Conservation (phyloP, 1,140 invertebrate species). For the Drosophila novamexicana region DNA sequence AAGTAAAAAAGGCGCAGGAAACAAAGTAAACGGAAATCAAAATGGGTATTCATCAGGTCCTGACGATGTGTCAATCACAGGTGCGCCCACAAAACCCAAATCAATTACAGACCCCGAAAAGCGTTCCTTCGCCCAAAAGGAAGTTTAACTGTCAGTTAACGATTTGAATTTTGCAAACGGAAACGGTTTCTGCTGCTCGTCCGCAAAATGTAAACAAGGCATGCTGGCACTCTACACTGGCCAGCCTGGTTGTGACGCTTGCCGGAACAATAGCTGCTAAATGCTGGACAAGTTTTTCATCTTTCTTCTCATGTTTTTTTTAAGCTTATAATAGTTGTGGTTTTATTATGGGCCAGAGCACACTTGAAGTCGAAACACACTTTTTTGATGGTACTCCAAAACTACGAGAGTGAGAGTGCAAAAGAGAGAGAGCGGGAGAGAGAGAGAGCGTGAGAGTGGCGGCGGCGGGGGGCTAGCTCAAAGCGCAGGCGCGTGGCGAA, state of each 20-base stretch:
- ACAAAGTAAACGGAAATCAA: slow-evolving; percentile 57
- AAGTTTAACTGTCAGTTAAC: slow-evolving; percentile 61
- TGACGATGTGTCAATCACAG: slow-evolving; percentile 71
- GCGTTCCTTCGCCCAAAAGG: slow-evolving; percentile 39
- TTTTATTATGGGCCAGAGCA: slow-evolving; percentile 51
- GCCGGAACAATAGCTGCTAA: slow-evolving; percentile 37
- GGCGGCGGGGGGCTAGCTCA: neutral
- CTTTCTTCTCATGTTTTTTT: neutral
- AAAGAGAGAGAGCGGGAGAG: slow-evolving; percentile 8
- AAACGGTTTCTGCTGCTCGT: slow-evolving; percentile 55
- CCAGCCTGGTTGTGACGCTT: slow-evolving; percentile 17
- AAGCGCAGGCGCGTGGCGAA: slow-evolving; percentile 60
- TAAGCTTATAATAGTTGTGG: slow-evolving; percentile 21
- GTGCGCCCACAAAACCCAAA: slow-evolving; percentile 55
- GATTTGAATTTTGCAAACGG: slow-evolving; percentile 59
- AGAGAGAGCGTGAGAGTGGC: neutral
- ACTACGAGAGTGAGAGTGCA: slow-evolving; percentile 32
- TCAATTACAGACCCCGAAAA: slow-evolving; percentile 63
- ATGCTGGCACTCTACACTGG: slow-evolving; percentile 32
- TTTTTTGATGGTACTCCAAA: slow-evolving; percentile 63
- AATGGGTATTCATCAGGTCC: slow-evolving; percentile 44
- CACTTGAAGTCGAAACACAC: slow-evolving; percentile 60
- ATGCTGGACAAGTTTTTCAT: slow-evolving; percentile 19
- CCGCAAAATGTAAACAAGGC: slow-evolving; percentile 45
- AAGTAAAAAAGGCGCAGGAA: neutral